These are phyloP conservation scores for Phorcus lineatus DNA, from an alignment of 2,888 invertebrate species.

Conservation along the genomic window DNA sequence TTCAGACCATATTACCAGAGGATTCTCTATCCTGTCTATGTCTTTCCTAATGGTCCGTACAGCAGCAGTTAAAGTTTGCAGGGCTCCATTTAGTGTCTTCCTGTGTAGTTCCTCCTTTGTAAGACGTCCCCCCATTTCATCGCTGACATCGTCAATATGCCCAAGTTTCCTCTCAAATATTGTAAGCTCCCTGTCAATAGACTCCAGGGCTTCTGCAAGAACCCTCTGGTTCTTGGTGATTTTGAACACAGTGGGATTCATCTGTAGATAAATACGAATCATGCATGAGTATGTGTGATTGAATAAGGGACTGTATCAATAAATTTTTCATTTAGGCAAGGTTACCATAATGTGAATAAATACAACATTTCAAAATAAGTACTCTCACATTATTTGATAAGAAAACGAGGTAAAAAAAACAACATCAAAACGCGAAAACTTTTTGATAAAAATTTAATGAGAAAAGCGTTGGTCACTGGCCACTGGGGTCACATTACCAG, in stretches of 20 bases:
- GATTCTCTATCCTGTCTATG: not conserved
- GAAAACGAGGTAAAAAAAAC: no score
- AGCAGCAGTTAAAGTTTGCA: not conserved
- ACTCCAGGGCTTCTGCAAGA: constrained; percentile 9
- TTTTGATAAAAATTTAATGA: no score
- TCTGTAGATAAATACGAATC: not conserved
- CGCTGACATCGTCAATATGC: not conserved
- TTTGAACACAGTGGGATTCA: constrained; percentile 15
- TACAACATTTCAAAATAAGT: no score
- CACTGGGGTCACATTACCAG: no score
- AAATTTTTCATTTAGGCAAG: no score
- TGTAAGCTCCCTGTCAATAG: not conserved
- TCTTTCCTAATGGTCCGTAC: not conserved
- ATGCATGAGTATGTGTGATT: no score
- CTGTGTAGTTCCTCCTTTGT: constrained; percentile 1
- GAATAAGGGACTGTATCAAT: no score
- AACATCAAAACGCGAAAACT: no score
- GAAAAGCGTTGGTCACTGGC: no score
- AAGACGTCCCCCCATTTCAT: not conserved
- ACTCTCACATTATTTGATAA: no score
- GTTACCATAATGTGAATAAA: no score
- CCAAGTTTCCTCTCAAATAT: constrained; percentile 8
- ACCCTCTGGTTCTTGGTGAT: constrained; percentile 11
- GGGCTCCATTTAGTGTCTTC: constrained; percentile 1
- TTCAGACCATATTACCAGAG: not conserved